Base-by-base conservation (phyloP, 2,797 vertebrate genomes). In the Pipistrellus pygmaeus region DNA sequence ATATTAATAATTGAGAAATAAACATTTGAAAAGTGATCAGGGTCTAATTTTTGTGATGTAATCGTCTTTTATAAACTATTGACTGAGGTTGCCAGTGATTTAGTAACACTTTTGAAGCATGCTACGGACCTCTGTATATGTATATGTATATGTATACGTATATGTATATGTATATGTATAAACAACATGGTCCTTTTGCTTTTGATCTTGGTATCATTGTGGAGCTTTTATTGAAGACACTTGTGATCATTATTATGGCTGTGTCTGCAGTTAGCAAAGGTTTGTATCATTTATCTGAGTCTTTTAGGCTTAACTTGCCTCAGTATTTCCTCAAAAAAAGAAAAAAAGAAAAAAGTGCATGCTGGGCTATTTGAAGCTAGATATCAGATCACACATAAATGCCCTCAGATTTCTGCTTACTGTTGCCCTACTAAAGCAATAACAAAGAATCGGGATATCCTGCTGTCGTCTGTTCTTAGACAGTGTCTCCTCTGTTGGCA, bases 21-120 rank as follows among this genome's bases (percentile, higher is more conserved):
- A 88, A 66, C 83, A 7, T 84, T 91, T 90, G 38, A 88, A 89
- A 92, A 90, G 57, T 64, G 20, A 27, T 66, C 7, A 55, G 27
- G 7, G 62, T 90, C n/a, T 85, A 77, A 51, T 32, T 88, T 93
- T 95, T 90, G 25, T 84, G 62, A 35, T 55, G 25, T 88, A 55
- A 80, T 41, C 76, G 62, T 72, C 80, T 55, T 93, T 95, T 85
- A 80, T 57, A 93, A 91, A 78, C 27, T 57, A 51, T 77, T 60
- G 48, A 44, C 9, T 80, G 62, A 35, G 15, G 3, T 88, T 80
- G 27, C 55, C 32, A 86, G 8, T 92, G 41, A 88, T 35, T 66
- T 91, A 88, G 15, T 44, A 80, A 78, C 60, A 66, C 11, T 57
- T 84, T 25, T 88, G 23, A 89, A 91, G 48, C 77, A 64, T 8